Evolutionary conservation across 1,140 invertebrate genomes (phyloP), one percentile per base, ranked within the genome.

Genomic region (Lanistes nyassanus): DNA sequence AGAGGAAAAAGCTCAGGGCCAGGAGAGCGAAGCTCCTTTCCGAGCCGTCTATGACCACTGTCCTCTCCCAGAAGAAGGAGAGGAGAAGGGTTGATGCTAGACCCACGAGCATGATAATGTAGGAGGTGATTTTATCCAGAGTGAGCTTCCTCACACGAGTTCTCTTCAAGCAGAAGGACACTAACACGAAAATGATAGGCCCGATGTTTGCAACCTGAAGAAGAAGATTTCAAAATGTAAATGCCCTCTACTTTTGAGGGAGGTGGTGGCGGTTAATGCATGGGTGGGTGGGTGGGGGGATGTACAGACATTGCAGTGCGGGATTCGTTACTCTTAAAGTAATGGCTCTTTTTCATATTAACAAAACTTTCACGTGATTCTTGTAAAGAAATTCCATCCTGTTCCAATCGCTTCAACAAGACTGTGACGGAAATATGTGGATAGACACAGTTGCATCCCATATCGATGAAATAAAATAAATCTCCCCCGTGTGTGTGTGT

Each of bases 171-270:
- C 89, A 90, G 76, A 91, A 92, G 92, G 31, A 85, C 80, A 39
- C 85, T 42, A 58, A 90, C 7, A 83, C 90, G 76, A 96, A 96
- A 0, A 91, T 68, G 0, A 96, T 80, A 2, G 95, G 93, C 3
- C 95, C 96, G 23, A 97, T 86, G 89, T 97, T 97, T 3, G 94
- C 95, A n/a, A 95, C 88, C 89, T 92, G 95, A 26, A 95, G 53
- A 64, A 47, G 31, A 29, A 64, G 26, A 16, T 26, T 26, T 23
- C 19, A 55, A 21, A n/a, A 55, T 2, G 53, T 21, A 16, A n/a
- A 55, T n/a, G 53, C 19, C 53, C 1, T 21, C 53, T 1, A 55
- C 53, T n/a, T 16, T 21, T 2, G 53, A 55, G 1, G 53, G n/a
- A 21, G 53, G n/a, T 55, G 53, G n/a, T 55, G 53, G n/a, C 2